Percentiles rank a stretch among this genome's conserved stretches.
Conservation (phyloP, 2,888 invertebrate species). For the Electrophaes corylata region DNA sequence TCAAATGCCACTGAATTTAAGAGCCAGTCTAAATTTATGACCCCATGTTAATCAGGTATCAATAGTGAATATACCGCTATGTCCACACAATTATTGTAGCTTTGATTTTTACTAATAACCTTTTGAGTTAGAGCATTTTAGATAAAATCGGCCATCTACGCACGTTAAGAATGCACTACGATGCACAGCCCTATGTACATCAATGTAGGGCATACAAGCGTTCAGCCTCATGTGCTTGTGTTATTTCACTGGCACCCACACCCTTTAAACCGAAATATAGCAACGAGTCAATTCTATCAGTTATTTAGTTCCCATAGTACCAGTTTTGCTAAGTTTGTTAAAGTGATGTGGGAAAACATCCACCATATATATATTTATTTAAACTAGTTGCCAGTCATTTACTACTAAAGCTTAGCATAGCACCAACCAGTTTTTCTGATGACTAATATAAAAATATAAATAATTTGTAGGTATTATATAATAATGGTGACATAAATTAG, state of each 20-base stretch:
- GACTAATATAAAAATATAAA: no score
- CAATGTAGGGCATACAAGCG: neutral
- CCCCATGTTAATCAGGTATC: constrained; percentile 69
- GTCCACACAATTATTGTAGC: constrained; percentile 59
- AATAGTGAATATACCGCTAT: constrained; percentile 66
- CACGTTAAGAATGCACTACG: no score
- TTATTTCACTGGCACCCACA: no score
- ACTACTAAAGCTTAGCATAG: constrained; percentile 20
- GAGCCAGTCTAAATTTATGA: constrained; percentile 59
- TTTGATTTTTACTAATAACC: constrained; percentile 40
- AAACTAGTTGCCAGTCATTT: neutral
- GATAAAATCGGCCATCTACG: neutral
- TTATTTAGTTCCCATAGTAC: no score
- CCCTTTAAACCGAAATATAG: no score
- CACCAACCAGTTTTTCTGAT: constrained; percentile 61
- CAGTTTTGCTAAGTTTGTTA: no score
- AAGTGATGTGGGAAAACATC: no score
- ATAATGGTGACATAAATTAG: constrained; percentile 47
- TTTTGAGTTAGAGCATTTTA: constrained; percentile 3
- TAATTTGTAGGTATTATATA: no score
- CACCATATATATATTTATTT: no score
- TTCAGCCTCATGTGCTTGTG: no score
- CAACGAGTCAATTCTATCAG: no score
- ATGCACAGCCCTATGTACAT: no score
- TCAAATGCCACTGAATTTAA: constrained; percentile 37